Conservation (phyloP, 53 echinoderm and acorn worm genomes). For the Paelopatides confundens region DNA sequence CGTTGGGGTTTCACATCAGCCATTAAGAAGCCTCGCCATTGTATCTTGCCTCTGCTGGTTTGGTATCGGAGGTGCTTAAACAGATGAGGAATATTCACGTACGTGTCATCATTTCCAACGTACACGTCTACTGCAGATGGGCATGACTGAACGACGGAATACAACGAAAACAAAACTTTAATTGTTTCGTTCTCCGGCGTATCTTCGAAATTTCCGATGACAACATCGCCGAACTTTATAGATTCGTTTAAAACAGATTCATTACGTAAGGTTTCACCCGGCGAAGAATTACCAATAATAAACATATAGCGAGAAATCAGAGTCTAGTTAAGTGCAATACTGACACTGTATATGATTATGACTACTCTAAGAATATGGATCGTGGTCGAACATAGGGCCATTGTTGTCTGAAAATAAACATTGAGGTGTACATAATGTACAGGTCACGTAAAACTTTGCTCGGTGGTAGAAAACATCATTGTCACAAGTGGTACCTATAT, state of each 20-base stretch:
- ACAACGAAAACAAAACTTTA: slow-evolving; percentile 18
- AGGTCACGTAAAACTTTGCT: too few relatives aligned
- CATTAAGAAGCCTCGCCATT: neutral
- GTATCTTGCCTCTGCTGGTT: neutral
- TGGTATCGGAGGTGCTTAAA: neutral
- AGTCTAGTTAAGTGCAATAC: too few relatives aligned
- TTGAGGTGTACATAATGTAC: too few relatives aligned
- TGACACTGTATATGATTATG: too few relatives aligned
- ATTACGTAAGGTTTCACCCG: too few relatives aligned
- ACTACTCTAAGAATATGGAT: too few relatives aligned
- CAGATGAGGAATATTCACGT: slow-evolving; percentile 12
- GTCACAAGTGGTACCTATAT: too few relatives aligned
- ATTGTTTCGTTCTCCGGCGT: neutral
- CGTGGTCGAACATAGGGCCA: too few relatives aligned
- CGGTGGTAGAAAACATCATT: too few relatives aligned
- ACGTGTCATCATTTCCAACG: slow-evolving; percentile 26
- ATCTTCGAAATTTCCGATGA: slow-evolving; percentile 23
- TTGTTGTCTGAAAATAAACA: too few relatives aligned
- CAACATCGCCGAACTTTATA: slow-evolving; percentile 12
- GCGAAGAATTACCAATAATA: too few relatives aligned
- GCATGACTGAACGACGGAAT: neutral
- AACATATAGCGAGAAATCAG: too few relatives aligned
- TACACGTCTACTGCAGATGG: neutral
- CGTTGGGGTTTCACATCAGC: neutral
- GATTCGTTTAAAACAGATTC: neutral